Conservation (phyloP, 2,888 invertebrate species). For the Agrochola lychnidis region DNA sequence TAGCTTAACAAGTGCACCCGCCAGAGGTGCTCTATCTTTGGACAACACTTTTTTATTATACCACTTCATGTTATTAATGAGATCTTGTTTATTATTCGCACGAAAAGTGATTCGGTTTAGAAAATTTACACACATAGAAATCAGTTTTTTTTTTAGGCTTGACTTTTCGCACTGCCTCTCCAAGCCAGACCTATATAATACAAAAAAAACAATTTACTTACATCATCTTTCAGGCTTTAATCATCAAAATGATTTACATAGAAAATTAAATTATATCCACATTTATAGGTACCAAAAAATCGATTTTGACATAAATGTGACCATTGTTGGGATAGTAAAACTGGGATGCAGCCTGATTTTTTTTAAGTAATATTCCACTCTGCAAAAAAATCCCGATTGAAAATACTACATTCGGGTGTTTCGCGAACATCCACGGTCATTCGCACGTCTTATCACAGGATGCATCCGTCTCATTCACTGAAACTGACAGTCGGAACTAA, state of each 20-base stretch:
- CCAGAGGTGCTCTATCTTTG: conserved; percentile 82
- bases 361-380: background rate
- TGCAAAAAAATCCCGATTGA: conserved; percentile 16
- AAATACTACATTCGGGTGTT: conserved; percentile 54
- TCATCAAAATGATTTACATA: background rate
- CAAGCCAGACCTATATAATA: background rate
- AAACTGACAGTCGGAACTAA: conserved; percentile 59
- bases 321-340: background rate
- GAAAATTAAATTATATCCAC: no score
- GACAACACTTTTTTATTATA: conserved; percentile 44
- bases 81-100: conserved; percentile 30
- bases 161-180: background rate
- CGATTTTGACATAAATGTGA: background rate
- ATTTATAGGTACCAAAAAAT: background rate
- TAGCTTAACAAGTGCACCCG: conserved; percentile 87
- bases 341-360: background rate
- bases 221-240: background rate
- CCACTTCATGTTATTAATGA: conserved; percentile 24
- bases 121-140: background rate
- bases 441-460: conserved; percentile 76
- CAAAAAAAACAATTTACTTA: background rate
- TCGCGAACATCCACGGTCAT: conserved; percentile 70
- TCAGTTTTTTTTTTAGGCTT: background rate
- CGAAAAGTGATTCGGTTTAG: background rate
- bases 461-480: conserved; percentile 63